Conservation (phyloP, 2,113 vertebrate species). For the Herpetotheres cachinnans region DNA sequence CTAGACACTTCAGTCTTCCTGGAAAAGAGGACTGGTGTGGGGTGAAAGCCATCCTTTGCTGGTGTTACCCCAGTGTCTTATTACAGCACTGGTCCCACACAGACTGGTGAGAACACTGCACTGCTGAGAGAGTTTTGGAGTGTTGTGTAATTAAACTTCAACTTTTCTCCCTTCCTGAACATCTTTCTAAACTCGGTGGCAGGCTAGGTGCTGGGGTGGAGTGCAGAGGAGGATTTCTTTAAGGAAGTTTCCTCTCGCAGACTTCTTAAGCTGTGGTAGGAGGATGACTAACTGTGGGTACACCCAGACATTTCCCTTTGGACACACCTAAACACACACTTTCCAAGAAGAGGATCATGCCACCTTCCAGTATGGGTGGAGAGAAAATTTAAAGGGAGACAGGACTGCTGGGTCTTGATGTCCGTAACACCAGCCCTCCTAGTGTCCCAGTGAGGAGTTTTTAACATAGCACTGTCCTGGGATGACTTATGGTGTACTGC, state of each 20-base stretch:
- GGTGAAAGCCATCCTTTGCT: background rate
- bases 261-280: conserved; percentile 8
- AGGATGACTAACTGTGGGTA: conserved; percentile 55
- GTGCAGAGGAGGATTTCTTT: conserved; percentile 4
- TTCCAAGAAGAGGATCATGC: conserved; percentile 63
- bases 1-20: accelerated
- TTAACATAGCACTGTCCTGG: background rate
- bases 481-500: background rate
- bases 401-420: background rate
- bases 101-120: background rate
- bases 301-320: conserved; percentile 49
- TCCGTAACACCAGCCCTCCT: accelerated
- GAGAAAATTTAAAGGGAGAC: conserved; percentile 11
- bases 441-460: background rate
- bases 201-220: background rate
- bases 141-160: background rate
- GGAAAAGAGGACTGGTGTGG: background rate
- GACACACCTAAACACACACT: conserved; percentile 52
- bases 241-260: conserved; percentile 7
- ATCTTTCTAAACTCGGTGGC: background rate
- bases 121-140: background rate
- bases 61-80: background rate
- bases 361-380: conserved; percentile 35
- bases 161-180: background rate
- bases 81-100: background rate